Evolutionary conservation across 2,113 vertebrate species (phyloP), one percentile per base, ranked within the genome.

Genomic region (Eonycteris spelaea): DNA sequence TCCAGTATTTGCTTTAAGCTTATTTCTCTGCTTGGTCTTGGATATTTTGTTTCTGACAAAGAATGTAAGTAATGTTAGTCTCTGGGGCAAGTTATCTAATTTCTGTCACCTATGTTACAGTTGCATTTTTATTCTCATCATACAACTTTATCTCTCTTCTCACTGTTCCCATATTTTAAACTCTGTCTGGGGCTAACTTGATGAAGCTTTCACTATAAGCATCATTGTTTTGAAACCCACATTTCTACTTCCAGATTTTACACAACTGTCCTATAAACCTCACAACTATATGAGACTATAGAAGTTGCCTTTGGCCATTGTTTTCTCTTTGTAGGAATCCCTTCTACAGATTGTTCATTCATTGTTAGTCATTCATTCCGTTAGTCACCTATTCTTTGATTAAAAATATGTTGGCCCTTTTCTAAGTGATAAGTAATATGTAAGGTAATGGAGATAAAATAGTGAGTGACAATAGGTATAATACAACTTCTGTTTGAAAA

Each of bases 41-140:
- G 26, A 59, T 95, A 75, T 92, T 74, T 92, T 90, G n/a, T 13
- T 86, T 24, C n/a, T 92, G 90, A 93, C 22, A 97, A 88, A 96
- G 26, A 48, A 70, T 53, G 9, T n/a, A 95, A 92, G n/a, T 59
- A 77, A 86, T 61, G 21, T 51, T 87, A 57, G 28, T 93, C 45
- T 86, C n/a, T 92, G 40, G n/a, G 30, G 26, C 22, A 91, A 90
- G 65, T 86, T 80, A 73, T 94, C 14, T 88, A 83, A 71, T 87
- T 95, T 96, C 86, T 93, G 40, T 84, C 78, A 89, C 21, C 13
- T 71, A 88, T 96, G 61, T 93, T n/a, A 93, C 45, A 86, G 59
- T 77, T 91, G 14, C 15, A 63, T 85, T 91, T 96, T 53, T 75
- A 71, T 82, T 9, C 19, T 70, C 77, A n/a, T 77, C 68, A 65